Conservation (phyloP, 2,888 invertebrate species). For the Zelleria hepariella region DNA sequence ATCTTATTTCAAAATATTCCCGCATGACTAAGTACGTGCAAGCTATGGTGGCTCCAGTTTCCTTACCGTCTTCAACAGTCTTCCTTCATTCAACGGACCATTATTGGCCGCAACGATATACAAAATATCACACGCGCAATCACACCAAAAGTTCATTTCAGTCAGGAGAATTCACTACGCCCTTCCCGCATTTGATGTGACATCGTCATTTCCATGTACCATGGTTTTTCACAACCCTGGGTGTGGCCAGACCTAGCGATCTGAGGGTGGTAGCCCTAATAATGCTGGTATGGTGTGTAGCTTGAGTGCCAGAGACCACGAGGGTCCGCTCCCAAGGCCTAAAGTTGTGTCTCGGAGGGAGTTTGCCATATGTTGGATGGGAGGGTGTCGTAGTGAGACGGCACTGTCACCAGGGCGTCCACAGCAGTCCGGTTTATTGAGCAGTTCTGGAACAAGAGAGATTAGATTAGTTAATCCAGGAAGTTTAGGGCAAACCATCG, state of each 20-base stretch:
- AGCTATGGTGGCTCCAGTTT: neutral
- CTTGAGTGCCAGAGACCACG: constrained; percentile 25
- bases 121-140: neutral
- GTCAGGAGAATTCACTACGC: neutral
- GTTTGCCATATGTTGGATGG: constrained; percentile 65
- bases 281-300: constrained; percentile 46
- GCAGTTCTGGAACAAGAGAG: constrained; percentile 71
- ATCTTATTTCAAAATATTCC: no score
- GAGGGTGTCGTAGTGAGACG: constrained; percentile 79
- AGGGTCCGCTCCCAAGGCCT: constrained; percentile 34
- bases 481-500: no score
- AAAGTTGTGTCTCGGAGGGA: constrained; percentile 54
- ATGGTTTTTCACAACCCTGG: constrained; percentile 56
- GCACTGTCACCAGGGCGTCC: constrained; percentile 82
- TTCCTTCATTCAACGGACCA: neutral
- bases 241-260: constrained; percentile 21
- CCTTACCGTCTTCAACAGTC: neutral
- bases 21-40: no score
- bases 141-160: neutral
- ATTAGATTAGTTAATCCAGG: no score
- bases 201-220: constrained; percentile 23
- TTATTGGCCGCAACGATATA: neutral
- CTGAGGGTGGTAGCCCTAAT: constrained; percentile 25
- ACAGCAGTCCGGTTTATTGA: constrained; percentile 76
- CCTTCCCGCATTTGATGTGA: neutral